Conservation (phyloP, 35 echinoderm and acorn worm species). For the Diadema setosum region DNA sequence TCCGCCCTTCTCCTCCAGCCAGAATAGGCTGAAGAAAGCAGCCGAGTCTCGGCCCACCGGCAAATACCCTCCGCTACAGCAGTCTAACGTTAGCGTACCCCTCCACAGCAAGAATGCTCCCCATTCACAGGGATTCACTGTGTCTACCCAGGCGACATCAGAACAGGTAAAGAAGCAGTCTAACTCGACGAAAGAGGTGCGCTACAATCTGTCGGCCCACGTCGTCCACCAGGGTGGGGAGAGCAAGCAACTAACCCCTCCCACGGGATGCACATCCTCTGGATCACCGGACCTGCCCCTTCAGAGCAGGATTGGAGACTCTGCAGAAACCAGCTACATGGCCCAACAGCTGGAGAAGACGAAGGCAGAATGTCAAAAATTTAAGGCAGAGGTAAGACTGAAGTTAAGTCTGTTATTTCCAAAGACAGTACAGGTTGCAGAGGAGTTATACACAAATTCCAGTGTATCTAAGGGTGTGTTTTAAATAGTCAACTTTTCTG, state of each 20-base stretch:
- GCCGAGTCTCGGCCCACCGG: neutral
- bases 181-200: neutral
- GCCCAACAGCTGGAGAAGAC: slow-evolving; percentile 67
- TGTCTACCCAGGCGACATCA: neutral
- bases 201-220: neutral
- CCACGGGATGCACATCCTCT: slow-evolving; percentile 39
- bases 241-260: slow-evolving; percentile 57
- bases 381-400: slow-evolving; percentile 40
- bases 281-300: slow-evolving; percentile 49
- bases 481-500: too few relatives aligned
- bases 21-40: neutral
- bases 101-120: neutral
- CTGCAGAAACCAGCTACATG: neutral
- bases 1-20: neutral
- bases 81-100: neutral
- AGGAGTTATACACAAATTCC: too few relatives aligned
- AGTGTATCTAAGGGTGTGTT: too few relatives aligned
- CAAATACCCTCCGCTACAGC: neutral
- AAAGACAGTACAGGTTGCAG: too few relatives aligned
- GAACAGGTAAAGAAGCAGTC: neutral
- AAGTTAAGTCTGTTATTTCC: too few relatives aligned
- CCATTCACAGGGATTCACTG: neutral
- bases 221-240: neutral
- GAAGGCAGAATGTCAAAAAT: slow-evolving; percentile 32
- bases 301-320: neutral